A percentile compares a stretch with the other conserved stretches of the same genome.
These are phyloP conservation scores for Bubo blakistoni DNA, from an alignment of 2,113 vertebrate species.

Conservation along the genomic window DNA sequence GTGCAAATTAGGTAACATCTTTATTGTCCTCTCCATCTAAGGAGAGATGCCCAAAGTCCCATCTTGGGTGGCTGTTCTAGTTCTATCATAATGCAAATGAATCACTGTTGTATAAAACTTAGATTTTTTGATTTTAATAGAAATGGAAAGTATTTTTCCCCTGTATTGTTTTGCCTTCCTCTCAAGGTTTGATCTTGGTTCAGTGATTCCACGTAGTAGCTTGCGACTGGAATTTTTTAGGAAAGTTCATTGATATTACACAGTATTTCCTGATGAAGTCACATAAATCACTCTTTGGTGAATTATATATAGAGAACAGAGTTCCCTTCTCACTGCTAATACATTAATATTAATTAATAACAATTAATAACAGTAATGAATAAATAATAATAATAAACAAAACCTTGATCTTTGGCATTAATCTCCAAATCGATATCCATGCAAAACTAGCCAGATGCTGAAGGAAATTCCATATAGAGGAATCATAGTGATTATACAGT, in stretches of 20 bases:
- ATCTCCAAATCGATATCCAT: background rate
- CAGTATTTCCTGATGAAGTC: background rate
- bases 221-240: background rate
- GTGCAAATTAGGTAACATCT: background rate
- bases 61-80: background rate
- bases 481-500: background rate
- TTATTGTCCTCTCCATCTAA: background rate
- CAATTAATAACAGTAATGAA: no score
- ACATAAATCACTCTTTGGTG: background rate
- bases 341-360: background rate
- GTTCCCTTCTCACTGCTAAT: background rate
- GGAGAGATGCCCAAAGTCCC: background rate
- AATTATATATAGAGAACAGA: background rate
- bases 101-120: background rate
- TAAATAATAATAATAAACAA: no score
- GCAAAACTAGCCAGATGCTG: background rate
- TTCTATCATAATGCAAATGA: background rate
- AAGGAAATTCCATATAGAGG: background rate
- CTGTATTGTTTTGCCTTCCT: background rate
- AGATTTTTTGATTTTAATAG: background rate
- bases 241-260: background rate
- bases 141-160: background rate
- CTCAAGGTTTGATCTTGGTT: background rate
- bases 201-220: background rate
- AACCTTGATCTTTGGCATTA: background rate